Percentiles rank a stretch among this genome's conserved stretches.
Conservation (phyloP, 2,888 invertebrate genomes). For the Mythimna loreyi region DNA sequence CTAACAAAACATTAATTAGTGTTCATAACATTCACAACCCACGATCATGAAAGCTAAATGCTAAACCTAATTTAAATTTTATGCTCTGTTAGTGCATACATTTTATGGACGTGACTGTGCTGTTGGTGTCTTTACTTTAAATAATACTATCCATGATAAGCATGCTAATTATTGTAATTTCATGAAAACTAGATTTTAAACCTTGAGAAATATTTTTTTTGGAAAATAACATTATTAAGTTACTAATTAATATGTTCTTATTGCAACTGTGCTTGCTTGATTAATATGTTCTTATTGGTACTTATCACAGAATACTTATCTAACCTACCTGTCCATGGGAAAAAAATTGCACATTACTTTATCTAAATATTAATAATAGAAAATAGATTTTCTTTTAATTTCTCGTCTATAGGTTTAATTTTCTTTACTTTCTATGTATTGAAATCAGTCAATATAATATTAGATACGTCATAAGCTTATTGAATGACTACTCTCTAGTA, state of each 20-base stretch:
- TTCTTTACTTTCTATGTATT: neutral
- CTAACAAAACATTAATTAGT: conserved; percentile 1
- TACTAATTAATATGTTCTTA: neutral
- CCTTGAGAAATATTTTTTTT: too few relatives aligned
- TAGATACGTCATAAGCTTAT: conserved; percentile 1
- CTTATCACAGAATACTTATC: neutral
- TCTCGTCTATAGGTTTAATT: neutral
- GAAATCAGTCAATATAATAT: neutral
- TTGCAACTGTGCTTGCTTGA: too few relatives aligned
- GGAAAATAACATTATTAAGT: too few relatives aligned
- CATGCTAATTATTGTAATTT: neutral
- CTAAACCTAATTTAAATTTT: neutral
- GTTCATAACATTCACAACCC: neutral
- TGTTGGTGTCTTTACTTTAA: too few relatives aligned
- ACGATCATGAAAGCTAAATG: neutral
- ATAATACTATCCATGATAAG: neutral
- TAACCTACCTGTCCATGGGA: neutral
- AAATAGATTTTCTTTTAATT: neutral
- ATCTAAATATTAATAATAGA: neutral
- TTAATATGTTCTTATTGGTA: neutral
- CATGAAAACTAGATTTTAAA: neutral
- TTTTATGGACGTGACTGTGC: too few relatives aligned
- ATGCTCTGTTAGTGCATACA: neutral
- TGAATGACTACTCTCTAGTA: neutral
- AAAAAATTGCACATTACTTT: neutral